Evolutionary conservation across 2,888 invertebrate genomes (phyloP).

Genomic region (Sepioteuthis lessoniana): DNA sequence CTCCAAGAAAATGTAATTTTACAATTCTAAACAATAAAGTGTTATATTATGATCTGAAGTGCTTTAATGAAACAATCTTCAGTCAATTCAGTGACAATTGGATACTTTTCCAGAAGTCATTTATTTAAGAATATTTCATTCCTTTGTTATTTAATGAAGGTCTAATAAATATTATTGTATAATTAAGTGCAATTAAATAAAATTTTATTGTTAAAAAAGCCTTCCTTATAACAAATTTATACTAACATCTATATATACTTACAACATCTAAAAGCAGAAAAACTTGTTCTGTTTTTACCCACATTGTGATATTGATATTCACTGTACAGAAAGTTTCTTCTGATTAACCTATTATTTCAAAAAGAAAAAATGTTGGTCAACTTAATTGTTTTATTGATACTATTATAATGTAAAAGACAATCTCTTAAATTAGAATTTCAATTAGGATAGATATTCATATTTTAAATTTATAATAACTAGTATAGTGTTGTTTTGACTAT

Average conservation of each 20-base stretch:
- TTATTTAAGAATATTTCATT: background rate
- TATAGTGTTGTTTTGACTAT: background rate
- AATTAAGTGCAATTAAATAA: background rate
- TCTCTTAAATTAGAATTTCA: background rate
- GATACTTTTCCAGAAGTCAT: background rate
- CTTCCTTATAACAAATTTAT: background rate
- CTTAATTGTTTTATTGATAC: background rate
- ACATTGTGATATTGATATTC: too few species aligned
- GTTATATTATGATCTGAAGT: too few species aligned
- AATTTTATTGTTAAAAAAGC: background rate
- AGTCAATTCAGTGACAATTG: background rate
- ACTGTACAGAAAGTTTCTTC: too few species aligned
- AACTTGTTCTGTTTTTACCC: too few species aligned
- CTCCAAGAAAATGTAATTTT: background rate
- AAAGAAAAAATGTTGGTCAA: too few species aligned
- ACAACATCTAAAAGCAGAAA: too few species aligned
- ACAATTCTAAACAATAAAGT: background rate
- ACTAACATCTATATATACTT: too few species aligned
- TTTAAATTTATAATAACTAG: background rate
- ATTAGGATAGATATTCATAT: background rate
- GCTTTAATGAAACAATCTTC: background rate
- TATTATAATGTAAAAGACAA: background rate
- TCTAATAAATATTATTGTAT: background rate
- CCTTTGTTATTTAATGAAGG: background rate
- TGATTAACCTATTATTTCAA: too few species aligned